Conservation (phyloP, 23 tunicate species). For the Botrylloides violaceus region DNA sequence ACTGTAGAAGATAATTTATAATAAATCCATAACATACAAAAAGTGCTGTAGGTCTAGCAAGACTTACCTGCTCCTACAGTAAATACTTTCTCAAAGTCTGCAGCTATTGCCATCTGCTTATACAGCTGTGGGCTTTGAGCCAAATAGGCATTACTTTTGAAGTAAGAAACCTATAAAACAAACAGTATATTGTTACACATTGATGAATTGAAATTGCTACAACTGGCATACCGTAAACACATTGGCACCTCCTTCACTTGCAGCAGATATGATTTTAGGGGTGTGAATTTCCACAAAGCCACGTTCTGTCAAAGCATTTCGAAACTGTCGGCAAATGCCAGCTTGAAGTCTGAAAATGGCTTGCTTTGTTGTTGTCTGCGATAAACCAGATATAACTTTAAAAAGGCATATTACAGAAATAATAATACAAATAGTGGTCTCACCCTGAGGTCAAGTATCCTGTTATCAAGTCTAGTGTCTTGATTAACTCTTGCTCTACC, state of each 20-base stretch:
- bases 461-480: constrained; percentile 93
- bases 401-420: no score
- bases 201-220: neutral
- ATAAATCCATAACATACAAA: no score
- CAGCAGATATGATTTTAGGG: constrained; percentile 95
- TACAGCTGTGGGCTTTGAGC: constrained; percentile 98
- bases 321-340: constrained; percentile 83
- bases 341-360: constrained; percentile 98
- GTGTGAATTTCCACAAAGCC: constrained; percentile 98
- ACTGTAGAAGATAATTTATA: no score
- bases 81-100: constrained; percentile 96
- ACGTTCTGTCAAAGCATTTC: constrained; percentile 60
- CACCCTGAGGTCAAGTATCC: constrained; percentile 91
- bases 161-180: constrained; percentile 74
- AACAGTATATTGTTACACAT: neutral
- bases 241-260: constrained; percentile 99
- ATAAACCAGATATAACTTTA: neutral
- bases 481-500: constrained; percentile 86
- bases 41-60: neutral
- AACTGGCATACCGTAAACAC: constrained; percentile 65
- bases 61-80: constrained; percentile 81
- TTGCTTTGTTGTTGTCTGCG: constrained; percentile 91
- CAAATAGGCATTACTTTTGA: constrained; percentile 84
- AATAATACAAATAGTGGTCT: neutral
- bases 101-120: constrained; percentile 99